Evolutionary conservation across 1,140 invertebrate genomes (phyloP).

Genomic region (Asobara japonica): DNA sequence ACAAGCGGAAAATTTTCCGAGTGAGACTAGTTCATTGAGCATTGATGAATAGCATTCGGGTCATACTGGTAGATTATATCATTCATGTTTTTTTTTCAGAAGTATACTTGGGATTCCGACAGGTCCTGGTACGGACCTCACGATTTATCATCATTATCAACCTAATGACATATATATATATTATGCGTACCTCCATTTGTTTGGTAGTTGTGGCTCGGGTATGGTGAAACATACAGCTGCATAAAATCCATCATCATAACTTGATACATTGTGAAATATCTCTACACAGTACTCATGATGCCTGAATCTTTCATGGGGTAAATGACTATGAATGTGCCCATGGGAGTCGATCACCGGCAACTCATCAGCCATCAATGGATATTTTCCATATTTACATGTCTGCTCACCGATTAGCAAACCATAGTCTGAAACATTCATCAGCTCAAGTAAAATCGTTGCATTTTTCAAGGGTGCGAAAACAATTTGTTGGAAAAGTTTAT

Average conservation of each 20-base stretch:
- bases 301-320: neutral
- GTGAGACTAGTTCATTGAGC: too few relatives aligned
- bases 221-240: conserved; percentile 41
- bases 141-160: neutral
- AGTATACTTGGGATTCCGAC: too few relatives aligned
- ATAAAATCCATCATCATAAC: neutral
- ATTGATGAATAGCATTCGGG: neutral
- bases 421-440: conserved; percentile 37
- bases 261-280: conserved; percentile 7
- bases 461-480: neutral
- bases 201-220: neutral
- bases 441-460: neutral
- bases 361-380: conserved; percentile 19
- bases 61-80: too few relatives aligned
- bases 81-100: too few relatives aligned
- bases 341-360: conserved; percentile 16
- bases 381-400: conserved; percentile 36
- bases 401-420: conserved; percentile 41
- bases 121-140: too few relatives aligned
- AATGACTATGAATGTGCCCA: conserved; percentile 29
- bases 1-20: too few relatives aligned
- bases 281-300: conserved; percentile 43
- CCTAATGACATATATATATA: neutral
- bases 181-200: neutral
- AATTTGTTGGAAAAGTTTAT: neutral